Percentiles rank a stretch among this genome's conserved stretches.
phyloP scores from a whole-genome alignment of 2,113 vertebrate species.

The Melospiza melodia region DNA sequence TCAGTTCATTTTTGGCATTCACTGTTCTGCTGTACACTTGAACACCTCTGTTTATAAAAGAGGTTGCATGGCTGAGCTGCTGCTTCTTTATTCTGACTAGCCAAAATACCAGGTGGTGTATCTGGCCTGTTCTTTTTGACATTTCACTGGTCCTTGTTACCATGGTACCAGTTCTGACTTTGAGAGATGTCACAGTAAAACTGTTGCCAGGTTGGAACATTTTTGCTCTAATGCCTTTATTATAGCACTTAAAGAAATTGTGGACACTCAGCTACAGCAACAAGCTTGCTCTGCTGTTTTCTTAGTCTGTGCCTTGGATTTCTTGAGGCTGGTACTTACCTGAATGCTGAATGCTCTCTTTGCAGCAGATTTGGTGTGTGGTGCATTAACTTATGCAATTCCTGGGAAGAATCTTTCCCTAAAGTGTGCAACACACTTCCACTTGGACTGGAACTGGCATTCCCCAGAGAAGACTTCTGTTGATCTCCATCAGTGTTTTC shows the following conservation, averaged over 20 bases:
- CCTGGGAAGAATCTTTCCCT: not conserved
- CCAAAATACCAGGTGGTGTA: not conserved
- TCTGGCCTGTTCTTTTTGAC: not conserved
- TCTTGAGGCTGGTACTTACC: not conserved
- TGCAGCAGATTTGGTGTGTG: not conserved
- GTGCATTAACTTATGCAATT: not conserved
- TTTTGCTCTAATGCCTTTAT: not conserved
- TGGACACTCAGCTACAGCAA: not conserved
- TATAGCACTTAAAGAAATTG: not conserved
- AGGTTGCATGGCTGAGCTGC: not conserved
- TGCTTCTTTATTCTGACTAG: not conserved
- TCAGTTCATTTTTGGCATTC: not conserved
- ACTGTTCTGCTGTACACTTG: not conserved
- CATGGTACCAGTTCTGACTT: not conserved
- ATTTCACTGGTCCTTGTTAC: conserved; percentile 29
- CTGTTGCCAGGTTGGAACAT: not conserved
- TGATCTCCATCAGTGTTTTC: not conserved
- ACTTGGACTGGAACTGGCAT: not conserved
- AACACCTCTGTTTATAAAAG: not conserved
- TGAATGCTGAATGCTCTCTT: not conserved
- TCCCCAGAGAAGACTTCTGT: not conserved
- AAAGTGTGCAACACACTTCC: not conserved
- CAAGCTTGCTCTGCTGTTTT: not conserved
- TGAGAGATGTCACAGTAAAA: not conserved
- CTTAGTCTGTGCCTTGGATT: not conserved